Percentiles rank a stretch among this genome's conserved stretches.
phyloP scores from a whole-genome alignment of 2,797 vertebrate genomes.

The Enteromius argenteus region DNA sequence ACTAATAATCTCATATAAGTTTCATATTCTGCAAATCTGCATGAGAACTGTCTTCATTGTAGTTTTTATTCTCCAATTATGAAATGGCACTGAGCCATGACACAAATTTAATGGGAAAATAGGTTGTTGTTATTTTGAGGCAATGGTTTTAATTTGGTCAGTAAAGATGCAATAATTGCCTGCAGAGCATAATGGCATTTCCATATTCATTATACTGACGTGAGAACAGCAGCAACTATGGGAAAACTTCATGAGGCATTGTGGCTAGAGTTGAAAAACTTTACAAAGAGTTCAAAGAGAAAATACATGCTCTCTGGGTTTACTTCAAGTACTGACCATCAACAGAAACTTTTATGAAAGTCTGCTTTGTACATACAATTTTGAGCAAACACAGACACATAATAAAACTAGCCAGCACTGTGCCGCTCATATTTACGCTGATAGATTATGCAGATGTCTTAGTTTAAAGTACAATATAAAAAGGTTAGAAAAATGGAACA shows the following conservation, averaged over 20 bases:
- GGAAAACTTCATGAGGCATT: conserved; percentile 14
- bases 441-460: conserved; percentile 7
- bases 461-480: background rate
- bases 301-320: conserved; percentile 15
- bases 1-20: background rate
- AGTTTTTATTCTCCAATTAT: conserved; percentile 30
- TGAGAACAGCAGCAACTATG: conserved; percentile 58
- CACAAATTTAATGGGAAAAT: conserved; percentile 58
- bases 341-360: conserved; percentile 23
- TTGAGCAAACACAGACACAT: background rate
- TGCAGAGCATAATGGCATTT: conserved; percentile 68
- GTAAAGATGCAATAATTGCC: conserved; percentile 72
- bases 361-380: conserved; percentile 9
- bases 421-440: background rate
- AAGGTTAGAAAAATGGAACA: background rate
- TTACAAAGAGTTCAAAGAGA: conserved; percentile 41
- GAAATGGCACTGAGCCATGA: conserved; percentile 68
- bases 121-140: conserved; percentile 63
- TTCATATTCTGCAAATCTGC: background rate
- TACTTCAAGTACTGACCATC: conserved; percentile 40
- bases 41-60: conserved; percentile 32
- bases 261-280: conserved; percentile 29
- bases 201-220: conserved; percentile 64
- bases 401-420: conserved; percentile 12
- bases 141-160: conserved; percentile 70